Evolutionary conservation across 2,797 vertebrate species (phyloP).

Genomic region (Microtus obscurus): DNA sequence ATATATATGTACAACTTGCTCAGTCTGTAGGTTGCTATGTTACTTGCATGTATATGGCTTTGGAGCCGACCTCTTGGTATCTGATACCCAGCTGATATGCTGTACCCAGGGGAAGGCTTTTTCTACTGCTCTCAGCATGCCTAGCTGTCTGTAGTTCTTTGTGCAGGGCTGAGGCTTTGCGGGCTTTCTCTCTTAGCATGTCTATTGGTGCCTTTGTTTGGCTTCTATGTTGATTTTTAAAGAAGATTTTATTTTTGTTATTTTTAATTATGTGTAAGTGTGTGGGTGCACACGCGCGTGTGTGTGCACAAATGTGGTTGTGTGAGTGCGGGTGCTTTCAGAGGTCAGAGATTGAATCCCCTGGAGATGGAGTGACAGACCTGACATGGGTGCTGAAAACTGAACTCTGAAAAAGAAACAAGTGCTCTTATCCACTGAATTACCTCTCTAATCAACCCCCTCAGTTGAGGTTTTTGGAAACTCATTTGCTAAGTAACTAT

Average conservation of each 20-base stretch:
- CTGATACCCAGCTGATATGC: background rate
- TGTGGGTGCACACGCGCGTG: background rate
- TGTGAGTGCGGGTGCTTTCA: background rate
- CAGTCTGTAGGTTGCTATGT: too few species aligned
- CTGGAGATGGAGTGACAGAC: background rate
- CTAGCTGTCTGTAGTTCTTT: background rate
- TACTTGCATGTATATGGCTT: background rate
- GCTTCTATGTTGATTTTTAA: background rate
- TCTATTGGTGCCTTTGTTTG: background rate
- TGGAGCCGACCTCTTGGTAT: background rate
- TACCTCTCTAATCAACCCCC: background rate
- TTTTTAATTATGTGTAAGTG: background rate
- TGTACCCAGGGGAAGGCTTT: background rate
- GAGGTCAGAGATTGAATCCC: background rate
- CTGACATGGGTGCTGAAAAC: background rate
- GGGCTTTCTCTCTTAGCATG: too few species aligned
- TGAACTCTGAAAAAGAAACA: background rate
- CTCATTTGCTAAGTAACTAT: constrained; percentile 46
- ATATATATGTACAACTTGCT: background rate
- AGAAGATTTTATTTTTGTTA: background rate
- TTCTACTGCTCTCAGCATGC: background rate
- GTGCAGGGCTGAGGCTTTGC: background rate
- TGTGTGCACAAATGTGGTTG: background rate
- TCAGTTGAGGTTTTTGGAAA: constrained; percentile 8
- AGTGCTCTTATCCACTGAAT: background rate